Evolutionary conservation across 2,888 invertebrate species (phyloP), one percentile per base, ranked within the genome.

Genomic region (Euspilapteryx auroguttella): DNA sequence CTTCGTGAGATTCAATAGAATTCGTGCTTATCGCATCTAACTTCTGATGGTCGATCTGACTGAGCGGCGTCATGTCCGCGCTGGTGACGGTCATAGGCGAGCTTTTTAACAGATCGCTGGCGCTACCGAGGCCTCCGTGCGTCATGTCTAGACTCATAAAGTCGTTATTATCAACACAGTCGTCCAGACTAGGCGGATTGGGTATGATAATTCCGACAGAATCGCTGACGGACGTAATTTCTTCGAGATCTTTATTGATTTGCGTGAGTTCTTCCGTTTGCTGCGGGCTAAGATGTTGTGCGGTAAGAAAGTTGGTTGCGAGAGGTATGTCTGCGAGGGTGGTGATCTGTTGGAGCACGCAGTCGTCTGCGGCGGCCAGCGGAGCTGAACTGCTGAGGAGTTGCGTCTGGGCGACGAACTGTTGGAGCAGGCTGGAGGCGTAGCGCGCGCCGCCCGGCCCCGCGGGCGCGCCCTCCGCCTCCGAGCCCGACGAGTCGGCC

Each of bases 381-480:
- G 66, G 53, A 12, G 55, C 57, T 6, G 68, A 61, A 40, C 61
- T 78, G 36, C 82, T 83, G 15, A 87, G 54, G 49, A 84, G 71
- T 54, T 87, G 86, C 1, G 89, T 89, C 55, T 88, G 89, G 27
- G 84, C 87, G 33, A 85, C 89, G 46, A 90, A 90, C 47, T 90
- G 87, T 49, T 89, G 89, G 34, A 91, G 56, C 35, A 91, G 56
- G 30, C 85, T 85, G 10, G 87, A 86, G 33, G 87, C 83, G 50
- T 87, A 86, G 45, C 83, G 83, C 10, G 81, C 77, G 25, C 79
- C 75, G 37, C 64, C 73, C 31, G 68, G 48, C 34, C 66, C 76
- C 3, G 79, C 69, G 36, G 75, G 77, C 1, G 78, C 77, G 38
- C 69, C 75, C 49, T 87, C 87, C 33, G 83, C 86, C 49, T 88